Percentiles rank a stretch among this genome's conserved stretches.
Conservation (phyloP, 2,113 vertebrate genomes). For the Podarcis muralis region DNA sequence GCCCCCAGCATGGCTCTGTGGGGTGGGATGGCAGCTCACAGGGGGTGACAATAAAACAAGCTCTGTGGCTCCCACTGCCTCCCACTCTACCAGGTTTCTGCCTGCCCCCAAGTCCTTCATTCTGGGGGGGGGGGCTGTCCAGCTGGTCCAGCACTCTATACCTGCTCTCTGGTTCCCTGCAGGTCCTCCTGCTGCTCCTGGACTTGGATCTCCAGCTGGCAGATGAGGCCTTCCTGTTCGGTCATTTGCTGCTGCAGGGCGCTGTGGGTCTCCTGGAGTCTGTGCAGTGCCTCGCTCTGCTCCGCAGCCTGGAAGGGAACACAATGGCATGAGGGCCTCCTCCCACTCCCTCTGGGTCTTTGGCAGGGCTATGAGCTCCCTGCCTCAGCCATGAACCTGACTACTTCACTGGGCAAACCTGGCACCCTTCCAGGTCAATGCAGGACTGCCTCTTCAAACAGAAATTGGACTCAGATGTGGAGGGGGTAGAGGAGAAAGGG, state of each 20-base stretch:
- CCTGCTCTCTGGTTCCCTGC: background rate
- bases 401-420: no score
- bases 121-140: background rate
- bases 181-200: background rate
- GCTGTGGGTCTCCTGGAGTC: slow-evolving; percentile 13
- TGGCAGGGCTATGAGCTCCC: no score
- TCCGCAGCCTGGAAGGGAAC: slow-evolving; percentile 12
- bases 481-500: no score
- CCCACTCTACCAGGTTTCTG: no score
- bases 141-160: background rate
- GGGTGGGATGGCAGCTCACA: background rate
- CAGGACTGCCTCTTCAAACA: no score
- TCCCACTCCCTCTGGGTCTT: no score
- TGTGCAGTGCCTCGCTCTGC: slow-evolving; percentile 3
- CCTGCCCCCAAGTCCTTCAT: no score
- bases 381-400: no score
- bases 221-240: slow-evolving; percentile 12
- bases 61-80: no score
- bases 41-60: no score
- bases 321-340: background rate
- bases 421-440: no score
- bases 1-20: background rate
- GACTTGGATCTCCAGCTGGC: slow-evolving; percentile 24
- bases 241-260: slow-evolving; percentile 21
- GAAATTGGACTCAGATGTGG: no score